A percentile compares a stretch with the other conserved stretches of the same genome.
phyloP scores from a whole-genome alignment of 2,113 vertebrate genomes.

The Silurus asotus region DNA sequence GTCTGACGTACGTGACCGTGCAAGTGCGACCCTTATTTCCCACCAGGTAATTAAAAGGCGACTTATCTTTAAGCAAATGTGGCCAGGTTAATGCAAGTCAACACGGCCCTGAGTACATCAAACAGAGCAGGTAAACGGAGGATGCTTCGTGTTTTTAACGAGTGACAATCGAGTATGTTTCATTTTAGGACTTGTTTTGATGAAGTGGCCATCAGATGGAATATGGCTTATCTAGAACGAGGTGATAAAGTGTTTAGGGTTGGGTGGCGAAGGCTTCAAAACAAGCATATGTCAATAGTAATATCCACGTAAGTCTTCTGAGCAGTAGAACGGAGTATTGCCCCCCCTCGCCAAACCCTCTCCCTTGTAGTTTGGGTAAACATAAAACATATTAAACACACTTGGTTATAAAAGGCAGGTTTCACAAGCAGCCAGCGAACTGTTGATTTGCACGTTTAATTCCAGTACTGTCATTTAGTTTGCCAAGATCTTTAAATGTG shows the following conservation, averaged over 20 bases:
- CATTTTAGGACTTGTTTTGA: background rate
- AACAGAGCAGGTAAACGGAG: conserved; percentile 32
- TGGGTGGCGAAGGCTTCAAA: background rate
- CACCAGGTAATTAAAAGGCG: conserved; percentile 18
- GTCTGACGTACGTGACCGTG: background rate
- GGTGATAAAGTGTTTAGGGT: background rate
- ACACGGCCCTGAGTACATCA: conserved; percentile 40
- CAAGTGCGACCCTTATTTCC: background rate
- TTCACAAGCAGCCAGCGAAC: background rate
- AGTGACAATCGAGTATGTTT: background rate
- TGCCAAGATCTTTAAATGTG: background rate
- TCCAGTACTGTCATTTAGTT: background rate
- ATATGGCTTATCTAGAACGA: conserved; percentile 12
- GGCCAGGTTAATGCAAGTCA: conserved; percentile 32
- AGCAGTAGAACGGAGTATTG: background rate
- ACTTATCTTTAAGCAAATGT: conserved; percentile 45
- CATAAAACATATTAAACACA: background rate
- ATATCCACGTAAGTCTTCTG: background rate
- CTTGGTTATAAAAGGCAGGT: too few relatives aligned
- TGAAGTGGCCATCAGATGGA: background rate
- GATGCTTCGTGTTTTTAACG: conserved; percentile 30
- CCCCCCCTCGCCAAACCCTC: too few relatives aligned
- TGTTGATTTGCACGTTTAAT: background rate
- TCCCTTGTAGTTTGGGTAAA: background rate
- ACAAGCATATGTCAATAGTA: background rate